Evolutionary conservation across 2,888 invertebrate species (phyloP).

Genomic region (Parelbella ahira): DNA sequence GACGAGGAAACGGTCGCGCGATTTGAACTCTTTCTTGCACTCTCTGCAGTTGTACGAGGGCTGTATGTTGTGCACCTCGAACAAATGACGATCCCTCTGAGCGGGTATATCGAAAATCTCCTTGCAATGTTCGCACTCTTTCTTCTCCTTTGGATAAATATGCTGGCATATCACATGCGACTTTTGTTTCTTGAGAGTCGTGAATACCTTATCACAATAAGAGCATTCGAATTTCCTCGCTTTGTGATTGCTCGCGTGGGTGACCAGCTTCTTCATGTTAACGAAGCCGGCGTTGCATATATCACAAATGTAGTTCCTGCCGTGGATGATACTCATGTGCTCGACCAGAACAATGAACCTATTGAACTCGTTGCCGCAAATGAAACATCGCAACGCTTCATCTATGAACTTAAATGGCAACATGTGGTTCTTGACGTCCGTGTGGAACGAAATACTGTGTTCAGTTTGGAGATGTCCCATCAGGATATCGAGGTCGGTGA

Average conservation of each 20-base stretch:
- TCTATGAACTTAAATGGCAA: conserved; percentile 41
- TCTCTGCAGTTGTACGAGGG: conserved; percentile 33
- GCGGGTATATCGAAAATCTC: conserved; percentile 30
- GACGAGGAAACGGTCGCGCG: conserved; percentile 26
- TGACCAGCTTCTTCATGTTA: conserved; percentile 31
- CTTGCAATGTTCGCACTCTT: conserved; percentile 33
- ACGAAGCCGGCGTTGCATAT: conserved; percentile 39
- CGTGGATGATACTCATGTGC: conserved; percentile 49
- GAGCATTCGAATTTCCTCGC: conserved; percentile 33
- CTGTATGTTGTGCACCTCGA: conserved; percentile 28
- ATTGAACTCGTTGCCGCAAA: conserved; percentile 38
- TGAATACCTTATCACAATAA: conserved; percentile 32
- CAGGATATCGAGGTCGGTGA: conserved; percentile 43
- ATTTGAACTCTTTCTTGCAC: conserved; percentile 35
- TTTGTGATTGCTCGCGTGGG: conserved; percentile 31
- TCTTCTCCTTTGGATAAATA: conserved; percentile 28
- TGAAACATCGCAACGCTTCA: conserved; percentile 38
- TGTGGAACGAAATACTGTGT: conserved; percentile 38
- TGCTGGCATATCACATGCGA: conserved; percentile 33
- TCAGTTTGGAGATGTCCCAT: conserved; percentile 49
- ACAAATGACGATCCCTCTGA: conserved; percentile 34
- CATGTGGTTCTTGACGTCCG: conserved; percentile 57
- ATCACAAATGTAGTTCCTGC: conserved; percentile 47
- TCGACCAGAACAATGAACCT: conserved; percentile 38
- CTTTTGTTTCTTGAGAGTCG: conserved; percentile 30